These are phyloP conservation scores for Drosophila nasuta DNA, from an alignment of 1,140 invertebrate genomes.

Conservation along the genomic window DNA sequence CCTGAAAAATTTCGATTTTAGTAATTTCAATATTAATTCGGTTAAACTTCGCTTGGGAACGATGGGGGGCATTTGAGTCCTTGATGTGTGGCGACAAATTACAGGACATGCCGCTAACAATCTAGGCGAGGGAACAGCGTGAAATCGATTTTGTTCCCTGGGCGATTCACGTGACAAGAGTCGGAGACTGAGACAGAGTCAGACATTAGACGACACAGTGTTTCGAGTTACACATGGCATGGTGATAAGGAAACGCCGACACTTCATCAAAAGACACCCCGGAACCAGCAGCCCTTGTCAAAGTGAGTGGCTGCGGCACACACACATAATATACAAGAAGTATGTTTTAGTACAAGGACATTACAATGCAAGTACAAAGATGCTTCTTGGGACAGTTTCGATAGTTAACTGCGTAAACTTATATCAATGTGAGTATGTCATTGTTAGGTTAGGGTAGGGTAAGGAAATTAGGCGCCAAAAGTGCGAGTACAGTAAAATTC, in stretches of 20 bases:
- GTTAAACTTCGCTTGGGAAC: not conserved
- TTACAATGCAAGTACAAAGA: constrained; percentile 4
- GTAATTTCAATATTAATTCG: constrained; percentile 10
- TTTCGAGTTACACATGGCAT: constrained; percentile 63
- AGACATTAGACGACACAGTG: constrained; percentile 47
- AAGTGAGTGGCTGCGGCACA: constrained; percentile 8
- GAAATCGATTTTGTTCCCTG: constrained; percentile 72
- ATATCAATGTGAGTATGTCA: not conserved
- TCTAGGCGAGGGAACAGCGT: constrained; percentile 26
- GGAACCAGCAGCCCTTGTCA: constrained; percentile 26
- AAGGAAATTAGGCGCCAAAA: constrained; percentile 38
- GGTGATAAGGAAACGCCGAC: constrained; percentile 39
- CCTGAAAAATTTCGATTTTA: not conserved
- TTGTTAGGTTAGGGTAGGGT: constrained; percentile 24
- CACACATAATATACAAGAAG: not conserved
- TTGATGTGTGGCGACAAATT: constrained; percentile 67
- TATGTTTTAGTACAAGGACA: constrained; percentile 18
- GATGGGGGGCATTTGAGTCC: constrained; percentile 38
- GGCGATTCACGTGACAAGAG: constrained; percentile 51
- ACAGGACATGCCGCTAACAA: constrained; percentile 65
- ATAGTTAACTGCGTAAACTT: constrained; percentile 7
- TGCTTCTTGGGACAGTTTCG: not conserved
- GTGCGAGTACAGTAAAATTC: constrained; percentile 29
- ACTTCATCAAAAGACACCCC: constrained; percentile 46
- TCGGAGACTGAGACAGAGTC: constrained; percentile 6